A percentile compares a stretch with the other conserved stretches of the same genome.
Evolutionary conservation across 2,797 vertebrate species (phyloP).

Genomic region (Tokudaia muenninki): DNA sequence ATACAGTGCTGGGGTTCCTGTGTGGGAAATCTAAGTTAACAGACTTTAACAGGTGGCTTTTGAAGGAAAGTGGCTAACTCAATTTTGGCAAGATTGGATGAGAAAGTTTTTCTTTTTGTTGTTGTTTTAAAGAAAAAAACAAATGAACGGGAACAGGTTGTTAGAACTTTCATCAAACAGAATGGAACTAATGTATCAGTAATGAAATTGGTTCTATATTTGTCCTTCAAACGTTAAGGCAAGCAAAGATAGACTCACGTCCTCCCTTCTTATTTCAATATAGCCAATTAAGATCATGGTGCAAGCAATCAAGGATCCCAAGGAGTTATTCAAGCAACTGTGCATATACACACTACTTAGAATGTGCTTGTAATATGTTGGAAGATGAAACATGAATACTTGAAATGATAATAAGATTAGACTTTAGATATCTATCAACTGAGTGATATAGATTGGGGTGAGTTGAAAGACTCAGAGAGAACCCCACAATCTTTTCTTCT

Average conservation of each 20-base stretch:
- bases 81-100: slow-evolving; percentile 38
- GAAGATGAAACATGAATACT: slow-evolving; percentile 6
- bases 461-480: neutral
- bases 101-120: neutral
- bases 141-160: neutral
- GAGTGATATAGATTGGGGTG: neutral
- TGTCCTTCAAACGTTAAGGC: slow-evolving; percentile 31
- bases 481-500: neutral
- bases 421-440: neutral
- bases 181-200: neutral
- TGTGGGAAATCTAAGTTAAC: neutral
- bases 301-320: neutral
- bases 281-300: neutral
- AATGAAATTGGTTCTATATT: neutral
- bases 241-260: neutral
- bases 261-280: neutral
- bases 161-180: neutral
- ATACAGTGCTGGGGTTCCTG: neutral
- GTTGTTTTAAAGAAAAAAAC: neutral
- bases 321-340: neutral
- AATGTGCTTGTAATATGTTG: neutral
- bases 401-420: neutral
- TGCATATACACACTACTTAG: neutral
- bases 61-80: neutral
- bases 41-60: neutral